Evolutionary conservation across 2,888 invertebrate genomes (phyloP).

Genomic region (Pemphredon lugubris): DNA sequence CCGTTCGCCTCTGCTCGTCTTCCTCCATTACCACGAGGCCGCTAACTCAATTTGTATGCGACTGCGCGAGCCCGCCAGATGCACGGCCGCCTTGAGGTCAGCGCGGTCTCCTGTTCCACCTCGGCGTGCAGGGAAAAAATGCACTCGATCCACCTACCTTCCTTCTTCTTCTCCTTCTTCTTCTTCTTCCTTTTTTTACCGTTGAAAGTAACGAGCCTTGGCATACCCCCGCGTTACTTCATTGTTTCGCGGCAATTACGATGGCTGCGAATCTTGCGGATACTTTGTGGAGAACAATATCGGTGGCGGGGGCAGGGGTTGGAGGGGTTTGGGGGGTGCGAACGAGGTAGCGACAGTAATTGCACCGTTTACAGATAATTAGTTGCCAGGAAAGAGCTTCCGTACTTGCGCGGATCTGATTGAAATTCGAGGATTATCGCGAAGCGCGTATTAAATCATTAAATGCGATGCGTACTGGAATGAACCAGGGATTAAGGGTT

Average conservation of each 20-base stretch:
- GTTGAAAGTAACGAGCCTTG: neutral
- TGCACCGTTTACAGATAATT: no score
- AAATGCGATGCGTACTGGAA: no score
- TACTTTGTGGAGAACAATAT: no score
- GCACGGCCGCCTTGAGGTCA: conserved; percentile 74
- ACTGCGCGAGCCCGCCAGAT: conserved; percentile 75
- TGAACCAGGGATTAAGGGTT: neutral
- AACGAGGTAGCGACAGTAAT: no score
- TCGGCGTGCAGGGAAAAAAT: neutral
- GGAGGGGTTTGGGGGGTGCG: no score
- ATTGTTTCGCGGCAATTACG: neutral
- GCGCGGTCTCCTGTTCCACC: conserved; percentile 60
- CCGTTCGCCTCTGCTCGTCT: conserved; percentile 39
- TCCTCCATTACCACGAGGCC: conserved; percentile 73
- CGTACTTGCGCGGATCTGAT: no score
- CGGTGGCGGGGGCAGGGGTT: no score
- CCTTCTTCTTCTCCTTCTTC: neutral
- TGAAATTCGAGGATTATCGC: no score
- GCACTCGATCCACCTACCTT: neutral
- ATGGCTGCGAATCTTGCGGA: neutral
- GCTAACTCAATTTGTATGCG: conserved; percentile 79
- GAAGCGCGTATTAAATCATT: no score
- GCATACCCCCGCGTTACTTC: neutral
- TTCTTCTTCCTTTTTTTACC: neutral
- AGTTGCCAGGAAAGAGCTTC: no score